phyloP scores from a whole-genome alignment of 2,797 vertebrate genomes.

The Melanogrammus aeglefinus region DNA sequence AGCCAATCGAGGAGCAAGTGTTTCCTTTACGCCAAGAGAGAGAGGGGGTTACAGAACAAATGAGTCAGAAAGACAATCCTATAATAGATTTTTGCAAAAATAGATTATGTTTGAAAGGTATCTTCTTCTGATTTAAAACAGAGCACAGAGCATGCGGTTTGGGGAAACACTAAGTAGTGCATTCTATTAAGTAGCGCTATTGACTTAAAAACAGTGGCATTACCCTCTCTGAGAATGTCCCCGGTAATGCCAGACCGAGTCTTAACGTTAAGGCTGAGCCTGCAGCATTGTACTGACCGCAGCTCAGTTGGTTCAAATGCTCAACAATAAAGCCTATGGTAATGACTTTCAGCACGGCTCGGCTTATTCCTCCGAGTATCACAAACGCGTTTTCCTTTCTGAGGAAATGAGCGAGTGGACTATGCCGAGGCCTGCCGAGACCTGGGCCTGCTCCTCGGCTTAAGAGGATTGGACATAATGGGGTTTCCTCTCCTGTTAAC shows the following conservation, averaged over 20 bases:
- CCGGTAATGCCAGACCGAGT: not conserved
- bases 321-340: conserved; percentile 37
- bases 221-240: not conserved
- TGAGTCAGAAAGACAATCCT: not conserved
- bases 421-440: conserved; percentile 47
- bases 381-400: conserved; percentile 39
- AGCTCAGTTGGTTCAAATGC: conserved; percentile 36
- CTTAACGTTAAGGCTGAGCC: conserved; percentile 24
- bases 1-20: not conserved
- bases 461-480: conserved; percentile 72
- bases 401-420: conserved; percentile 50
- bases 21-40: not conserved
- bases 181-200: not conserved
- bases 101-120: not conserved
- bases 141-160: not conserved
- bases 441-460: conserved; percentile 57
- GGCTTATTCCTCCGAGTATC: conserved; percentile 32
- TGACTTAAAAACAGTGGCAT: not conserved
- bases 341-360: conserved; percentile 34
- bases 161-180: not conserved
- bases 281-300: conserved; percentile 37
- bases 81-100: not conserved
- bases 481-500: conserved; percentile 57
- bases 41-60: not conserved
- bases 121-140: not conserved